Conservation (phyloP, 2,113 vertebrate genomes). For the Ictalurus furcatus region DNA sequence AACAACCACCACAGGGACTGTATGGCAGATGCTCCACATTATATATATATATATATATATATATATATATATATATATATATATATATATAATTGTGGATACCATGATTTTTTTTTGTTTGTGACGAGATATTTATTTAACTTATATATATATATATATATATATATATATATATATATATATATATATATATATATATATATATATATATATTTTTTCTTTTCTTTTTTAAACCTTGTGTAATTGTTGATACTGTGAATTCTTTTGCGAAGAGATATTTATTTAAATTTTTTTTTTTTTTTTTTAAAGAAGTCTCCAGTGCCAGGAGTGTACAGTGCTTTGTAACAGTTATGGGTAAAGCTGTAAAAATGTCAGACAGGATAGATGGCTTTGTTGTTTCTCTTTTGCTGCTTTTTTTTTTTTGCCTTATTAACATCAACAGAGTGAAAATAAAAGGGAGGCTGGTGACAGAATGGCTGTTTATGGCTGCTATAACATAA, state of each 20-base stretch:
- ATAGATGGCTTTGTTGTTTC: not conserved
- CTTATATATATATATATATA: too few species aligned
- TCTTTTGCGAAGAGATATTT: not conserved
- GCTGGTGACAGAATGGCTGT: not conserved
- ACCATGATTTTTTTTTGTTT: not conserved
- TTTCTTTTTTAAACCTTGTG: too few species aligned
- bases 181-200: too few species aligned
- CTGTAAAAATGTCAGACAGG: not conserved
- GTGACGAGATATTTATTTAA: not conserved
- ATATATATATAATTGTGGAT: not conserved
- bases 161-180: too few species aligned
- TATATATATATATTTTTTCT: too few species aligned
- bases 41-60: not conserved
- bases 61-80: not conserved
- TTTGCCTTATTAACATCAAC: not conserved
- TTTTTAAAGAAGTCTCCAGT: not conserved
- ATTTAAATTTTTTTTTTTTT: not conserved
- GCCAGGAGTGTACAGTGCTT: not conserved
- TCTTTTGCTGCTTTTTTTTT: not conserved
- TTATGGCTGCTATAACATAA: not conserved
- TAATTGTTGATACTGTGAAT: not conserved
- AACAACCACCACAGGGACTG: not conserved
- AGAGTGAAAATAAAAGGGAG: not conserved
- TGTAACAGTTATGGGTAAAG: not conserved
- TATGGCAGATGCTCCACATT: not conserved